Conservation (phyloP, 2,888 invertebrate species). For the Suillia variegata region DNA sequence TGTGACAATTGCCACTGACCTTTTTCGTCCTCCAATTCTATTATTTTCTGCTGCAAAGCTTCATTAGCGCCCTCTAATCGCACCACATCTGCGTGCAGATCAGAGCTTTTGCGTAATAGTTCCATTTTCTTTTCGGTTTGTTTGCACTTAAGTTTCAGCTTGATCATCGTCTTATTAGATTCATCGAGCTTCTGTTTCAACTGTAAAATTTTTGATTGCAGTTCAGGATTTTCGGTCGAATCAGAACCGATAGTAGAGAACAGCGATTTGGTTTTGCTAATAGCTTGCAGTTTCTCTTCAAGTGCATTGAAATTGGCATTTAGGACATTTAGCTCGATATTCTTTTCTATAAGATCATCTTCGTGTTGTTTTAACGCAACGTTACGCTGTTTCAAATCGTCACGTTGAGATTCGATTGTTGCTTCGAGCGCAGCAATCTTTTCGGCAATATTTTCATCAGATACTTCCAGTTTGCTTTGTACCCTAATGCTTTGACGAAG, state of each 20-base stretch:
- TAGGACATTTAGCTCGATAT: conserved; percentile 63
- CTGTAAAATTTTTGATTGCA: conserved; percentile 56
- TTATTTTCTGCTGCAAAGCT: conserved; percentile 74
- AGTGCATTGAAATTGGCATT: conserved; percentile 61
- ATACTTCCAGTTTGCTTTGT: conserved; percentile 64
- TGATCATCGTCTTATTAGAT: conserved; percentile 67
- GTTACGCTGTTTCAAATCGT: conserved; percentile 64
- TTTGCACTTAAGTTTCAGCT: conserved; percentile 67
- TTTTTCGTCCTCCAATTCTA: conserved; percentile 88
- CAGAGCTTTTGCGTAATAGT: conserved; percentile 70
- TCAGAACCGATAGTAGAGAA: conserved; percentile 45
- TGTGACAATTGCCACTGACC: conserved; percentile 78
- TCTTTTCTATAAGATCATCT: conserved; percentile 64
- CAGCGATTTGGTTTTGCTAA: conserved; percentile 47
- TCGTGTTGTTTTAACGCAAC: conserved; percentile 65
- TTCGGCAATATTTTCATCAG: conserved; percentile 62
- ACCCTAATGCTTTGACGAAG: conserved; percentile 17
- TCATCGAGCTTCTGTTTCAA: conserved; percentile 75
- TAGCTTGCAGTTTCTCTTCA: conserved; percentile 54
- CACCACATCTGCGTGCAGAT: conserved; percentile 71
- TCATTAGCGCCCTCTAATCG: conserved; percentile 69
- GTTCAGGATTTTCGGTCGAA: conserved; percentile 41
- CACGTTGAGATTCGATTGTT: conserved; percentile 62
- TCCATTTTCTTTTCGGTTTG: conserved; percentile 77
- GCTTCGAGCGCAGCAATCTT: conserved; percentile 58